Evolutionary conservation across 2,888 invertebrate genomes (phyloP), one percentile per base, ranked within the genome.

Genomic region (Osmoderma eremita): DNA sequence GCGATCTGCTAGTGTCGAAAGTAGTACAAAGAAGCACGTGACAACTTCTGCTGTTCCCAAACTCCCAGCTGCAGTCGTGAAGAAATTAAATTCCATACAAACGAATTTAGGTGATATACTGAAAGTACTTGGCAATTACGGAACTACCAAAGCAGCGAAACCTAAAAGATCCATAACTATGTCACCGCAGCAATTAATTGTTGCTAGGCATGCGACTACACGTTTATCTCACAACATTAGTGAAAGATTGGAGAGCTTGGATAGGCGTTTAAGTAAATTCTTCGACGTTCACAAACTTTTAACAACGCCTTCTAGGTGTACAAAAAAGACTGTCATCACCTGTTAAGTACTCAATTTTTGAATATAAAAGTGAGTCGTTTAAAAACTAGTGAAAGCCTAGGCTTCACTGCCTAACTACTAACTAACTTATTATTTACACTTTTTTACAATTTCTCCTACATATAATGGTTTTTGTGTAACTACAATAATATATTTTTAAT

Each of bases 61-160:
- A 10, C 17, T 8, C 2, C 51, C 51, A 12, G 13, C 13, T 3
- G 6, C 13, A 15, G 8, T 56, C n/a, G 13, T 41, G 5, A 20
- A 17, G 1, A 41, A 56, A 20, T 20, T 56, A 22, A 56, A 41
- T 41, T 13, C 41, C 8, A 41, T 56, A 8, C 56, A 56, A 22
- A 12, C n/a, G 36, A 56, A 56, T 41, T 22, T 56, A 15, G 41
- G 41, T 42, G 42, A 56, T 10, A 20, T 56, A 13, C 22, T 56
- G 4, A 41, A n/a, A 13, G 41, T 39, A 42, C 20, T 42, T 36
- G 41, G n/a, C 3, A 22, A 42, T n/a, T 13, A 49, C 10, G 20
- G 17, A 17, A 18, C 4, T 2, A 49, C 17, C 48, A 20, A 49
- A 4, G 20, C 18, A 17, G 4, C 10, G 2, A 53, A 49, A 12